phyloP scores from a whole-genome alignment of 1,140 invertebrate species.

The Penaeus vannamei region DNA sequence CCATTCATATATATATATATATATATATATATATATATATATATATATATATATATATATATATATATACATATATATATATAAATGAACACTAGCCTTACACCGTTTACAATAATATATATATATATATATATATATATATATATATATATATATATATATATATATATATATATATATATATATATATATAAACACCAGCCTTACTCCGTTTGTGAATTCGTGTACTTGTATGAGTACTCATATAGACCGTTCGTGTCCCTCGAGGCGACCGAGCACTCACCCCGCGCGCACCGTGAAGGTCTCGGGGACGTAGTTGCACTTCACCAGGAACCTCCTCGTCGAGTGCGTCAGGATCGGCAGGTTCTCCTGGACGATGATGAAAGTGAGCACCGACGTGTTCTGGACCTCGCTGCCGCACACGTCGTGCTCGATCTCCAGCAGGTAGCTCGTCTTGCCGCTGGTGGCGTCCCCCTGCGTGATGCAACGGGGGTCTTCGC shows the following conservation, averaged over 20 bases:
- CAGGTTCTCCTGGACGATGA: slow-evolving; percentile 85
- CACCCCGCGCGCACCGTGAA: slow-evolving; percentile 83
- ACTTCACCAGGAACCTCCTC: slow-evolving; percentile 83
- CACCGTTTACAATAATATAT: too few relatives aligned
- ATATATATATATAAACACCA: background rate
- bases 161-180: background rate
- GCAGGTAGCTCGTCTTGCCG: slow-evolving; percentile 79
- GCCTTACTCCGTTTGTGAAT: background rate
- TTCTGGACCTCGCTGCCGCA: slow-evolving; percentile 84
- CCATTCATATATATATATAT: too few relatives aligned
- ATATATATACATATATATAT: too few relatives aligned
- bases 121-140: too few relatives aligned
- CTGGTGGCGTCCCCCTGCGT: slow-evolving; percentile 76
- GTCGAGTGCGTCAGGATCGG: slow-evolving; percentile 86
- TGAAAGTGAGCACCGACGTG: slow-evolving; percentile 80
- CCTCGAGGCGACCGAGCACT: slow-evolving; percentile 45
- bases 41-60: too few relatives aligned
- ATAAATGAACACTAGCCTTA: too few relatives aligned
- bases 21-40: too few relatives aligned
- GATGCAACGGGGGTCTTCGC: slow-evolving; percentile 65
- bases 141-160: too few relatives aligned
- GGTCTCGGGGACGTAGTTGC: slow-evolving; percentile 84
- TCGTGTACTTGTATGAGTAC: background rate
- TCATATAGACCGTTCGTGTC: too few relatives aligned
- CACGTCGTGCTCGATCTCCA: slow-evolving; percentile 81